phyloP scores from a whole-genome alignment of 2,797 vertebrate genomes.

The Poeciliopsis infans region DNA sequence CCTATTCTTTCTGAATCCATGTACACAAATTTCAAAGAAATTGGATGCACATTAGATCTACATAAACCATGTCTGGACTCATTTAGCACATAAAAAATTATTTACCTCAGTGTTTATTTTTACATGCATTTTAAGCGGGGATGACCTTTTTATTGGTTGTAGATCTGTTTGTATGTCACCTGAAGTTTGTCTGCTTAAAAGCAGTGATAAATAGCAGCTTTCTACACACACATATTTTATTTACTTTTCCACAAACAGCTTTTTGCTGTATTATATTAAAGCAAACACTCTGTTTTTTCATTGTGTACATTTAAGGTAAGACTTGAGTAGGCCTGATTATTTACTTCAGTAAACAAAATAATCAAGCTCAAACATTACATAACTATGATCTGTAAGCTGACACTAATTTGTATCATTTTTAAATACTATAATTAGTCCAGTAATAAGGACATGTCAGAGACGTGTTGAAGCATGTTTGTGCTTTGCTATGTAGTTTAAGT shows the following conservation, averaged over 20 bases:
- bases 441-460: neutral
- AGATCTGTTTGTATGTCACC: slow-evolving; percentile 3
- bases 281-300: slow-evolving; percentile 40
- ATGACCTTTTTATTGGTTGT: neutral
- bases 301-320: slow-evolving; percentile 24
- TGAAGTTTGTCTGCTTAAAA: neutral
- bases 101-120: neutral
- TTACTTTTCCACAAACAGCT: slow-evolving; percentile 17
- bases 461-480: neutral
- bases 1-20: neutral
- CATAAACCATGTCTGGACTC: neutral
- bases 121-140: neutral
- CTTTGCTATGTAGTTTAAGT: slow-evolving; percentile 53
- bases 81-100: neutral
- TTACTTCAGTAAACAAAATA: slow-evolving; percentile 33
- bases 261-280: slow-evolving; percentile 32
- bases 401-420: slow-evolving; percentile 1
- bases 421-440: neutral
- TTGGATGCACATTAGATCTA: neutral
- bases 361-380: slow-evolving; percentile 22
- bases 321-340: slow-evolving; percentile 31
- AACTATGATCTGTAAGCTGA: neutral
- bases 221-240: slow-evolving; percentile 24
- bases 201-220: neutral
- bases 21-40: neutral